Evolutionary conservation across 2,113 vertebrate species (phyloP).

Genomic region (Odocoileus hemionus): DNA sequence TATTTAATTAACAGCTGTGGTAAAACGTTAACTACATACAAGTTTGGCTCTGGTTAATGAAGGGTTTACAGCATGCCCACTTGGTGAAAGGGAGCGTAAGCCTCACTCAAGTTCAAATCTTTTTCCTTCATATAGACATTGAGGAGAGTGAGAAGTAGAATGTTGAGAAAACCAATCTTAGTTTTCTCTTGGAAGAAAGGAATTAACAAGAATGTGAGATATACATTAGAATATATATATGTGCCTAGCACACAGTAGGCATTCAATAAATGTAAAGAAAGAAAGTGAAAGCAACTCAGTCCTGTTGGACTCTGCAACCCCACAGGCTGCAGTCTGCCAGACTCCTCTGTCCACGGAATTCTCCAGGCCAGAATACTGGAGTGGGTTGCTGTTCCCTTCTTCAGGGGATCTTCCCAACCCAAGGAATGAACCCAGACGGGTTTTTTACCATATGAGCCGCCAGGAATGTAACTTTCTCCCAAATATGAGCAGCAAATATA

Average conservation of each 20-base stretch:
- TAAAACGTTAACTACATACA: conserved; percentile 34
- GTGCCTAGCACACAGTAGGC: neutral
- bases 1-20: conserved; percentile 4
- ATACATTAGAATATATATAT: neutral
- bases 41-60: neutral
- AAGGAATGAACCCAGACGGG: too few relatives aligned
- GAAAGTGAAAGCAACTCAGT: neutral
- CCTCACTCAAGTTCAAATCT: neutral
- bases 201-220: neutral
- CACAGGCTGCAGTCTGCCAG: neutral
- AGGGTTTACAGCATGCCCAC: neutral
- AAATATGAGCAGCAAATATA: neutral
- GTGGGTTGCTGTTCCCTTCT: neutral
- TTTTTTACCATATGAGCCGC: too few relatives aligned
- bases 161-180: neutral
- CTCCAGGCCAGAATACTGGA: neutral
- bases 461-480: neutral
- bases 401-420: too few relatives aligned
- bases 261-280: neutral
- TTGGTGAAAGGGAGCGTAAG: neutral
- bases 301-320: neutral
- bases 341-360: neutral
- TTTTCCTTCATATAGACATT: neutral
- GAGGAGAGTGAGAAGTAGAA: neutral
- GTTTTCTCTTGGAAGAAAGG: neutral